Percentiles rank a stretch among this genome's conserved stretches.
Evolutionary conservation across 2,888 invertebrate genomes (phyloP).

Genomic region (Pogonocherus hispidulus): DNA sequence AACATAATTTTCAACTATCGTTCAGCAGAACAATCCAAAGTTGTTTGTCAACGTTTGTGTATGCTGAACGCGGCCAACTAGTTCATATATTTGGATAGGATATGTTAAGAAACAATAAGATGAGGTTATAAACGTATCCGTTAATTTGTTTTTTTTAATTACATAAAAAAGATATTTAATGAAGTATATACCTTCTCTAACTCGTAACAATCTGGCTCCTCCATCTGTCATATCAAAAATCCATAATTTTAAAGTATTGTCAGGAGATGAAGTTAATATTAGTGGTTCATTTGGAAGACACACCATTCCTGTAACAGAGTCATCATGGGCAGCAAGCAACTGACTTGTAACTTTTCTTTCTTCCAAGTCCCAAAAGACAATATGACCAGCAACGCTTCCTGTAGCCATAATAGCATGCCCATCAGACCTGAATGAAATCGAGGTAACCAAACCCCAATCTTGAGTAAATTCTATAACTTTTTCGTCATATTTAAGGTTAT

Average conservation of each 20-base stretch:
- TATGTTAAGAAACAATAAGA: too few species aligned
- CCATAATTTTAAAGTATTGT: conserved; percentile 93
- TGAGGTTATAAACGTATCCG: too few species aligned
- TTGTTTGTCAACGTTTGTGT: too few species aligned
- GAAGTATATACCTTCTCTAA: conserved; percentile 70
- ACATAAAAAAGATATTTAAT: too few species aligned
- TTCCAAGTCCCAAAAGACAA: conserved; percentile 95
- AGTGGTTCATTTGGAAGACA: conserved; percentile 92
- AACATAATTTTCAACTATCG: too few species aligned
- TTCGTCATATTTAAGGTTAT: conserved; percentile 90
- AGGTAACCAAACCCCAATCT: conserved; percentile 91
- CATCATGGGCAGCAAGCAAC: conserved; percentile 83
- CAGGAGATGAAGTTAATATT: conserved; percentile 91
- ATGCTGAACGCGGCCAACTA: too few species aligned
- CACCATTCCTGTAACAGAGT: conserved; percentile 82
- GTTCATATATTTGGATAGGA: too few species aligned
- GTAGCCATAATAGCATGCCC: conserved; percentile 89
- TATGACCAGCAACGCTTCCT: conserved; percentile 79
- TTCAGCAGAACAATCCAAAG: too few species aligned
- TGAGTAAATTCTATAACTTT: conserved; percentile 88
- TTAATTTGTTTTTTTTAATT: too few species aligned
- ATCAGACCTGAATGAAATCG: conserved; percentile 89
- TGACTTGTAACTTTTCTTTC: conserved; percentile 85
- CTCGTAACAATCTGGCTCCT: conserved; percentile 83
- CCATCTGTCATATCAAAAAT: conserved; percentile 95